These are phyloP conservation scores for Himalopsyche japonica DNA, from an alignment of 2,888 invertebrate genomes.

Conservation along the genomic window DNA sequence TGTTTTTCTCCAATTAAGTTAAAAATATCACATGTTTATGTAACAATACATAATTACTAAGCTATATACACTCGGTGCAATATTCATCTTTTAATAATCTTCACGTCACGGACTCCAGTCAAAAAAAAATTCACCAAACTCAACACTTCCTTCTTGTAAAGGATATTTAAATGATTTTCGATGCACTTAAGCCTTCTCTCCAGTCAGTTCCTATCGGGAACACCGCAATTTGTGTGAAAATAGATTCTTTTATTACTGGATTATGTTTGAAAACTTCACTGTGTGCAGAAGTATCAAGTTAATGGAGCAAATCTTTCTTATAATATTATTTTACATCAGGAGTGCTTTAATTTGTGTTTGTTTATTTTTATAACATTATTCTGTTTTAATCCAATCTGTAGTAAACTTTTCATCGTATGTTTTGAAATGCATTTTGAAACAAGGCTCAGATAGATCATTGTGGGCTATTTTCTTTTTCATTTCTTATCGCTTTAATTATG, in stretches of 20 bases:
- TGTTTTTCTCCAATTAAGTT: slow-evolving; percentile 38
- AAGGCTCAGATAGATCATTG: background rate
- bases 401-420: background rate
- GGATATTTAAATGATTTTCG: background rate
- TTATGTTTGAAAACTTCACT: background rate
- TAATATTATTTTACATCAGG: background rate
- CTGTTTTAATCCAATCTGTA: background rate
- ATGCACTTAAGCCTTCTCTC: background rate
- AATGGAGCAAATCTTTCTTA: background rate
- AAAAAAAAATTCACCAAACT: background rate
- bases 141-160: background rate
- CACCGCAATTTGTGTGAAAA: background rate
- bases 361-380: background rate
- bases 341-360: background rate
- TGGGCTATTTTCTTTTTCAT: background rate
- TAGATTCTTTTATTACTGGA: background rate
- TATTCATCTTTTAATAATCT: background rate
- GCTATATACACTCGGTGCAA: slow-evolving; percentile 24
- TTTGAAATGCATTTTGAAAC: background rate
- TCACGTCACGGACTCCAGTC: background rate
- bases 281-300: background rate
- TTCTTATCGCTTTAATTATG: no score
- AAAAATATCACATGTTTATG: slow-evolving; percentile 40
- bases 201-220: background rate
- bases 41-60: slow-evolving; percentile 28